Percentiles rank a stretch among this genome's conserved stretches.
Conservation (phyloP, 2,797 vertebrate species). For the Pygocentrus nattereri region DNA sequence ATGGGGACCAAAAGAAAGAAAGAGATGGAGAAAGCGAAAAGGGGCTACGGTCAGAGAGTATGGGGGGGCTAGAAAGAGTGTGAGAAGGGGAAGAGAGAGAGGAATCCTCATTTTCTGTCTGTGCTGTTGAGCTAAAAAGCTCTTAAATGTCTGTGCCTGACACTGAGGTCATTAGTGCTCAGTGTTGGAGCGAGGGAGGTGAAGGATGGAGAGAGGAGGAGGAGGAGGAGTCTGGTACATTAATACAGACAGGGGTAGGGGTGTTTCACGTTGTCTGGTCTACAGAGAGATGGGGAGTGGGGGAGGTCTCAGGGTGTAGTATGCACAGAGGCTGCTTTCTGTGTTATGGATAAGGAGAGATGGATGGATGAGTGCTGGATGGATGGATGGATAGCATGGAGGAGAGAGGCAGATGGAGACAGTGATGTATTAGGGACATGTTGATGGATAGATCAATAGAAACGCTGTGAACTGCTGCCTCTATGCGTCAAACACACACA, state of each 20-base stretch:
- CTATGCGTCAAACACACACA: background rate
- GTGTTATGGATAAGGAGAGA: conserved; percentile 29
- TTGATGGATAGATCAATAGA: conserved; percentile 53
- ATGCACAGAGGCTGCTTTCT: conserved; percentile 2
- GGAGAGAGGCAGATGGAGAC: conserved; percentile 29
- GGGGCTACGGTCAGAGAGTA: background rate
- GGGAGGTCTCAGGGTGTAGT: background rate
- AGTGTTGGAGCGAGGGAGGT: background rate
- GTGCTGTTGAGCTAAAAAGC: conserved; percentile 26
- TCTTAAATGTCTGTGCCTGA: conserved; percentile 6
- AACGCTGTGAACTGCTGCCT: conserved; percentile 14
- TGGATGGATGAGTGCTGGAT: conserved; percentile 12
- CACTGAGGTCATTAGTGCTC: conserved; percentile 16
- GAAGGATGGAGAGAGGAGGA: background rate
- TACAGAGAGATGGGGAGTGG: background rate
- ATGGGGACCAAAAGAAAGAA: background rate
- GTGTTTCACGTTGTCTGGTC: conserved; percentile 4
- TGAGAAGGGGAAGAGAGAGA: background rate
- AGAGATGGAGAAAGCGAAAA: background rate
- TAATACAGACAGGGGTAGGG: conserved; percentile 5
- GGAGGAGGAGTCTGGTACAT: background rate
- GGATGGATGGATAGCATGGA: conserved; percentile 46
- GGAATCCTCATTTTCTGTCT: background rate
- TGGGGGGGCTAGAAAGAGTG: background rate
- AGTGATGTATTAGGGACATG: conserved; percentile 49